Conservation (phyloP, 2,888 invertebrate species). For the Selenia dentaria region DNA sequence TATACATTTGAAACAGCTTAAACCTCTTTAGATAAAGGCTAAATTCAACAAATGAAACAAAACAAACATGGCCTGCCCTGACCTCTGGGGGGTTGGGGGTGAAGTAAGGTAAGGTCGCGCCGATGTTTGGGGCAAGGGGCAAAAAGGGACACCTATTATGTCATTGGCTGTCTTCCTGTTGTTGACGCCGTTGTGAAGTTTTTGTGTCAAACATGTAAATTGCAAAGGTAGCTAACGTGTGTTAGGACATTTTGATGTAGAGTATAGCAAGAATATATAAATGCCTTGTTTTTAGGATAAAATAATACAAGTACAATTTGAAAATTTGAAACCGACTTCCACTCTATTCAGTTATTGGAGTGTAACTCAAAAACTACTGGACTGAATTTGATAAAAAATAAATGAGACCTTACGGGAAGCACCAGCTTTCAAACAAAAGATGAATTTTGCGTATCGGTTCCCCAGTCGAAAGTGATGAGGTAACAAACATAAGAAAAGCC, state of each 20-base stretch:
- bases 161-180: conserved; percentile 24
- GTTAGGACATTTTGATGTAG: not conserved
- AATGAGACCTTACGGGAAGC: no score
- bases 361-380: no score
- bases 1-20: not conserved
- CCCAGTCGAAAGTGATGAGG: no score
- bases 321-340: no score
- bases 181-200: conserved; percentile 17
- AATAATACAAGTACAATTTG: no score
- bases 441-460: no score
- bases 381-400: no score
- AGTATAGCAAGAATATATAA: no score
- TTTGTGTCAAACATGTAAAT: conserved; percentile 14
- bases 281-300: no score
- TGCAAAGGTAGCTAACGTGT: not conserved
- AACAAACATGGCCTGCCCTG: conserved; percentile 25
- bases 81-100: conserved; percentile 14
- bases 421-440: no score
- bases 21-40: not conserved
- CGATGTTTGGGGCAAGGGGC: conserved; percentile 25
- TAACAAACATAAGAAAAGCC: no score
- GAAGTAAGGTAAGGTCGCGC: conserved; percentile 25
- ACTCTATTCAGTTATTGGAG: no score
- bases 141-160: conserved; percentile 35
- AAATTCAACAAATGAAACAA: conserved; percentile 22